Evolutionary conservation across 2,888 invertebrate genomes (phyloP).

Genomic region (Oeneis ivallda): DNA sequence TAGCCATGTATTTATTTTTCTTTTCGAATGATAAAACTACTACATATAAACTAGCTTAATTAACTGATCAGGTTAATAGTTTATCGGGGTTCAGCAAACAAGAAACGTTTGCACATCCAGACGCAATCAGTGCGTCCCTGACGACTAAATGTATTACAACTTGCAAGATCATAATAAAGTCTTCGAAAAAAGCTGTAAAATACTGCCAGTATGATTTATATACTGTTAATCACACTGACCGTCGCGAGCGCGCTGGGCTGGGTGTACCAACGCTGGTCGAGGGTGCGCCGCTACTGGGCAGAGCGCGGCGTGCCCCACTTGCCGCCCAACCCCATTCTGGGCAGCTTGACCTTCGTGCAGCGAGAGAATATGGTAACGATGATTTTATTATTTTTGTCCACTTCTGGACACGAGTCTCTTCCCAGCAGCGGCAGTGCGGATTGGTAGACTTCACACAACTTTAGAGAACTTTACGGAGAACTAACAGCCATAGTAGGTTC

Average conservation of each 20-base stretch:
- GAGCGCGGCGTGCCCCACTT: conserved; percentile 48
- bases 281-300: conserved; percentile 47
- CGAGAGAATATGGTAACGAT: conserved; percentile 6
- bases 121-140: not conserved
- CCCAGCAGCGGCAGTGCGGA: too few species aligned
- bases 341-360: conserved; percentile 21
- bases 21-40: too few species aligned
- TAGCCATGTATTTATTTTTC: too few species aligned
- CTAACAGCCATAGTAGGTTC: too few species aligned
- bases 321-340: conserved; percentile 30
- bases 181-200: not conserved
- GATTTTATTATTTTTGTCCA: not conserved
- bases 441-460: too few species aligned
- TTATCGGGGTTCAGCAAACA: too few species aligned
- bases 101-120: too few species aligned
- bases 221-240: not conserved
- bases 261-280: conserved; percentile 3
- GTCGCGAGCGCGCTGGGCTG: not conserved
- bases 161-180: not conserved
- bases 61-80: too few species aligned
- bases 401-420: not conserved
- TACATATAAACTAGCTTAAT: too few species aligned
- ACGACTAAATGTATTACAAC: not conserved
- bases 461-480: too few species aligned
- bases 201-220: not conserved